Conservation (phyloP, 2,797 vertebrate species). For the Lemur catta region DNA sequence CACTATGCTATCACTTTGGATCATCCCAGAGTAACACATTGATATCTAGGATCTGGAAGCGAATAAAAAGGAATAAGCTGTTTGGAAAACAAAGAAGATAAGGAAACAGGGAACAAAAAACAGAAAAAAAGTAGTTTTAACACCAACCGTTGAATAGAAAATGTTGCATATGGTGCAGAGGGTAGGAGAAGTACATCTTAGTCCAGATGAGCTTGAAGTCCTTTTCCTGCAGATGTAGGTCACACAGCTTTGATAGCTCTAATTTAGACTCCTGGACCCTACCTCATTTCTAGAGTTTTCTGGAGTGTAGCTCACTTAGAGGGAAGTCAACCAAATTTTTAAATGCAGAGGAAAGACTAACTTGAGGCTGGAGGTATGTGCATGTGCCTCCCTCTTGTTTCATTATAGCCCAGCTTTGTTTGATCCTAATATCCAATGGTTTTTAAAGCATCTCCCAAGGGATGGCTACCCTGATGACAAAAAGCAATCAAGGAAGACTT, state of each 20-base stretch:
- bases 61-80: neutral
- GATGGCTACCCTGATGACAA: neutral
- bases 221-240: neutral
- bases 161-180: neutral
- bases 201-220: neutral
- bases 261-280: neutral
- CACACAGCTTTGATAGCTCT: neutral
- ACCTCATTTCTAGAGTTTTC: neutral
- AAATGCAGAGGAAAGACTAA: neutral
- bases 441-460: neutral
- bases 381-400: neutral
- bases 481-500: neutral
- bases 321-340: neutral
- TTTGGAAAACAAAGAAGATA: constrained; percentile 1
- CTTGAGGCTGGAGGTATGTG: neutral
- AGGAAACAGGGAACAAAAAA: neutral
- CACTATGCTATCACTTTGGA: neutral
- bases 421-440: neutral
- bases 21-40: neutral
- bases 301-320: neutral
- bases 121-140: neutral
- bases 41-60: neutral
- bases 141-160: neutral
- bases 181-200: neutral
- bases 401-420: neutral